Percentiles rank a stretch among this genome's conserved stretches.
These are phyloP conservation scores for Stenchaetothrips biformis DNA, from an alignment of 2,888 invertebrate species.

Conservation along the genomic window DNA sequence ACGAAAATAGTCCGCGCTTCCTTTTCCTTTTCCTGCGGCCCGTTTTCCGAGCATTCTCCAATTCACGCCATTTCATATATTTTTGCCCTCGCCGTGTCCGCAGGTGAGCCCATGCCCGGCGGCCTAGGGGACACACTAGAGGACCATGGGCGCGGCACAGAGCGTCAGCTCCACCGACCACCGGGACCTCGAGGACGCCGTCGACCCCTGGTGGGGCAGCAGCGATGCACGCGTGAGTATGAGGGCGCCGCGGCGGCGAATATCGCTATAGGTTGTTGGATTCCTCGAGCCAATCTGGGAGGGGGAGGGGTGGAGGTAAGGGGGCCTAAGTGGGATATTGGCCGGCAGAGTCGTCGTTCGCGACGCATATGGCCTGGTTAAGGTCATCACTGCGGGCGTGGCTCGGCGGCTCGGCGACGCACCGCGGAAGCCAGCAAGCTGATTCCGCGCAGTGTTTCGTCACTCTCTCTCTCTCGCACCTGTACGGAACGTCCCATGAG, in stretches of 20 bases:
- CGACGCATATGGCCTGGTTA: slow-evolving; percentile 8
- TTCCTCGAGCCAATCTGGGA: neutral
- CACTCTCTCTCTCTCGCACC: too few relatives aligned
- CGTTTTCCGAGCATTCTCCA: neutral
- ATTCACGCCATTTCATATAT: neutral
- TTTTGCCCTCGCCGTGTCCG: neutral
- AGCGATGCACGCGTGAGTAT: neutral
- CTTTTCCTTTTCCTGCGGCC: too few relatives aligned
- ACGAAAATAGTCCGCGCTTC: too few relatives aligned
- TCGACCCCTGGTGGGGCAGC: slow-evolving; percentile 10
- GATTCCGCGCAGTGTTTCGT: too few relatives aligned
- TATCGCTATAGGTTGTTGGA: neutral
- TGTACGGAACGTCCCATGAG: too few relatives aligned
- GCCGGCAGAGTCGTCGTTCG: neutral
- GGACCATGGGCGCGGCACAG: slow-evolving; percentile 16
- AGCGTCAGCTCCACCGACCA: neutral
- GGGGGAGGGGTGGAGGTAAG: too few relatives aligned
- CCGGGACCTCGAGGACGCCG: neutral
- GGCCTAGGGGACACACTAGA: neutral
- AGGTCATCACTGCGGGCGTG: neutral
- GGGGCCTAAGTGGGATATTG: too few relatives aligned
- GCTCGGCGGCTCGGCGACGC: neutral
- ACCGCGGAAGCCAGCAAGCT: neutral
- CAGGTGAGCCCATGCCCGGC: slow-evolving; percentile 10
- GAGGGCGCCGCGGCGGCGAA: neutral